phyloP scores from a whole-genome alignment of 2,888 invertebrate genomes.

The Drosophila aldrichi region DNA sequence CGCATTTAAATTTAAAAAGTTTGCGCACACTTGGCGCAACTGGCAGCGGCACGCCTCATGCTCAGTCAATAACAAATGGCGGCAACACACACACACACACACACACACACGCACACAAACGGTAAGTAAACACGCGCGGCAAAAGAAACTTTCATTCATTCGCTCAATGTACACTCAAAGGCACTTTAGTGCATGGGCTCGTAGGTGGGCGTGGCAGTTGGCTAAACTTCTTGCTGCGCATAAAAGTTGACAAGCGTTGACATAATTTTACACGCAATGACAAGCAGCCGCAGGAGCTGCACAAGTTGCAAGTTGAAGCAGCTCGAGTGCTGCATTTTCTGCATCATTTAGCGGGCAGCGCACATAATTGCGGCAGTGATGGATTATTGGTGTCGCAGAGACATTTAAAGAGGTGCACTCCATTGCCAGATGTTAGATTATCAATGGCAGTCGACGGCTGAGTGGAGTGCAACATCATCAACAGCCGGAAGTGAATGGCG shows the following conservation, averaged over 20 bases:
- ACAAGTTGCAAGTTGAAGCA: not conserved
- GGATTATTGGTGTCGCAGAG: constrained; percentile 48
- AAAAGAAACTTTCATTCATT: constrained; percentile 60
- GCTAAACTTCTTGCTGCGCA: constrained; percentile 53
- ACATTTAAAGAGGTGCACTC: constrained; percentile 1
- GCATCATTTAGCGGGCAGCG: constrained; percentile 69
- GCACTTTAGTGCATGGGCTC: constrained; percentile 48
- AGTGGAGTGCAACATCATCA: constrained; percentile 44
- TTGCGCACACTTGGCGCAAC: constrained; percentile 43
- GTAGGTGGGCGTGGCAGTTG: constrained; percentile 43
- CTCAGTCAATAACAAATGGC: constrained; percentile 67
- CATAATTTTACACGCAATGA: constrained; percentile 79
- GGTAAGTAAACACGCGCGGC: constrained; percentile 20
- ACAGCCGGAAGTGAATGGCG: constrained; percentile 66
- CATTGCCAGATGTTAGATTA: constrained; percentile 38
- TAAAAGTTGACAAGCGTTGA: constrained; percentile 80
- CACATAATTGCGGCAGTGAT: constrained; percentile 75
- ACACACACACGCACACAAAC: constrained; percentile 1
- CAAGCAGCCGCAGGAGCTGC: constrained; percentile 64
- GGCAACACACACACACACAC: constrained; percentile 22
- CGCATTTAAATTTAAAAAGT: constrained; percentile 76
- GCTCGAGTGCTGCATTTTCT: constrained; percentile 56
- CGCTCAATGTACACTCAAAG: constrained; percentile 73
- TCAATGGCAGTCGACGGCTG: constrained; percentile 25
- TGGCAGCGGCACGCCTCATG: constrained; percentile 45